Conservation (phyloP, 1,140 invertebrate genomes). For the Zaprionus gabonicus region DNA sequence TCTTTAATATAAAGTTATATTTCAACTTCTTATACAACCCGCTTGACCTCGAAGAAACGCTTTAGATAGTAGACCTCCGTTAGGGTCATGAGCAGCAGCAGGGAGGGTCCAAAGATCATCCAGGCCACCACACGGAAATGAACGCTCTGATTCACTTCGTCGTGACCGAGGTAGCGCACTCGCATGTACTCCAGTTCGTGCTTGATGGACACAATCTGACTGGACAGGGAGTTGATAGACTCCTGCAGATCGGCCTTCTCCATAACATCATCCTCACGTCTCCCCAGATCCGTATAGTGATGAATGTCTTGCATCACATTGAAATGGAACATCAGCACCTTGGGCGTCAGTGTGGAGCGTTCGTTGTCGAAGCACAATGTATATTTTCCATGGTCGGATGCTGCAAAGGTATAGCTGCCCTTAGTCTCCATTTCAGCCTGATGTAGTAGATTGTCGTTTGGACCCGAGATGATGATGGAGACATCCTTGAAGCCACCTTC, state of each 20-base stretch:
- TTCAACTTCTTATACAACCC: conserved; percentile 47
- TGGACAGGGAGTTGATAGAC: conserved; percentile 46
- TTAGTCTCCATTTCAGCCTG: conserved; percentile 32
- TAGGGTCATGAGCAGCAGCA: conserved; percentile 50
- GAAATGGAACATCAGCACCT: conserved; percentile 70
- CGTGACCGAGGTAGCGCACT: conserved; percentile 53
- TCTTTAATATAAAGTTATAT: neutral
- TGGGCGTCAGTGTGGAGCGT: conserved; percentile 62
- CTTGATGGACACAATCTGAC: conserved; percentile 35
- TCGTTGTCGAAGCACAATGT: conserved; percentile 64
- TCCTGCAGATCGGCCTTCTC: conserved; percentile 51
- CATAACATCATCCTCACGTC: conserved; percentile 47
- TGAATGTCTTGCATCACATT: conserved; percentile 29
- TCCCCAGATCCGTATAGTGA: conserved; percentile 32
- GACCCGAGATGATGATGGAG: conserved; percentile 41
- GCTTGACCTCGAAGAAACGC: conserved; percentile 66
- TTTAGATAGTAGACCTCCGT: conserved; percentile 64
- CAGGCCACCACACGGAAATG: conserved; percentile 58
- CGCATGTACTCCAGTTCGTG: conserved; percentile 73
- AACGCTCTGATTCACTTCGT: conserved; percentile 42
- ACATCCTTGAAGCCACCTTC: conserved; percentile 72
- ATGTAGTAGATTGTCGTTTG: conserved; percentile 23
- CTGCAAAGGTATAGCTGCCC: conserved; percentile 60
- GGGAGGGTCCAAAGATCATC: conserved; percentile 52
- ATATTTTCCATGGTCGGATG: conserved; percentile 35